These are phyloP conservation scores for Pampus argenteus DNA, from an alignment of 2,797 vertebrate species.

Conservation along the genomic window DNA sequence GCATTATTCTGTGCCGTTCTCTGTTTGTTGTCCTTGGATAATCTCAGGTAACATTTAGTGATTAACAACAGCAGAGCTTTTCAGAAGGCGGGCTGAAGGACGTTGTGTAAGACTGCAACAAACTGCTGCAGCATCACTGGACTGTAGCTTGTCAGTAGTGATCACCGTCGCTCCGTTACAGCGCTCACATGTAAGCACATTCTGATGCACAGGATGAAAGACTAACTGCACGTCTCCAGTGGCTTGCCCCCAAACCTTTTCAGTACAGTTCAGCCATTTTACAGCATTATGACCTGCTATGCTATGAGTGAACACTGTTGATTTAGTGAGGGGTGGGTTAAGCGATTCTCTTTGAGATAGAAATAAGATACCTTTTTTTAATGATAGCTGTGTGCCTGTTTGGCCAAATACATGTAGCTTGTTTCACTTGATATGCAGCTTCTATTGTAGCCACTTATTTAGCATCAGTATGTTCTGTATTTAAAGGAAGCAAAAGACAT, in stretches of 20 bases:
- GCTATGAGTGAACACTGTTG: neutral
- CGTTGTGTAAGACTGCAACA: constrained; percentile 66
- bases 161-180: constrained; percentile 71
- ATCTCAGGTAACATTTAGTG: constrained; percentile 64
- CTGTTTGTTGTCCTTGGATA: constrained; percentile 56
- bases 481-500: constrained; percentile 43
- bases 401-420: constrained; percentile 1
- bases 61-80: constrained; percentile 46
- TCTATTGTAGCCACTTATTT: constrained; percentile 31
- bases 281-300: constrained; percentile 31
- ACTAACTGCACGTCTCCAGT: constrained; percentile 67
- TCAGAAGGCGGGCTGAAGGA: constrained; percentile 52
- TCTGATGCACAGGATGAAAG: constrained; percentile 70
- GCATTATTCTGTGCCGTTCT: constrained; percentile 23
- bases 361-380: constrained; percentile 26
- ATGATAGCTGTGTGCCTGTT: neutral
- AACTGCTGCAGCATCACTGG: constrained; percentile 74
- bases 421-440: constrained; percentile 14
- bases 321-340: no score
- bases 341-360: constrained; percentile 25
- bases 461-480: constrained; percentile 14
- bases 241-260: constrained; percentile 58
- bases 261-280: constrained; percentile 58
- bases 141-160: constrained; percentile 77
- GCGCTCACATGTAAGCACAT: constrained; percentile 74